A percentile compares a stretch with the other conserved stretches of the same genome.
phyloP scores from a whole-genome alignment of 2,888 invertebrate species.

The Lobophora halterata region DNA sequence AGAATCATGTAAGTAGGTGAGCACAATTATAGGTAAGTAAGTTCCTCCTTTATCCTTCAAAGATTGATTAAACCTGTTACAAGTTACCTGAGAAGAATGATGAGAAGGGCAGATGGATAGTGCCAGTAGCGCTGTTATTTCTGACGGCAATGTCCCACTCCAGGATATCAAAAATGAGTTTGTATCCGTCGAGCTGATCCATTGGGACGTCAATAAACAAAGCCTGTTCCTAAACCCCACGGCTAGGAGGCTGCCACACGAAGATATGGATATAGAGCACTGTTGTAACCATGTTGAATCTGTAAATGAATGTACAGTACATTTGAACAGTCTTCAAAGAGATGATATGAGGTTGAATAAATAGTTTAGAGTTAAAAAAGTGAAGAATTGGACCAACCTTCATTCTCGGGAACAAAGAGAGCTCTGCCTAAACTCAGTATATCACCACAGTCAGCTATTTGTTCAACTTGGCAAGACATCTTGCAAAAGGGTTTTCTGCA shows the following conservation, averaged over 20 bases:
- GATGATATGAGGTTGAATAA: neutral
- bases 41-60: no score
- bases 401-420: slow-evolving; percentile 77
- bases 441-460: slow-evolving; percentile 82
- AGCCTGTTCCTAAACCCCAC: slow-evolving; percentile 64
- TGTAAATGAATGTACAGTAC: slow-evolving; percentile 39
- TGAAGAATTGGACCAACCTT: slow-evolving; percentile 46
- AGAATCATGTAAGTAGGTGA: no score
- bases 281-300: slow-evolving; percentile 69
- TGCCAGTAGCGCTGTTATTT: slow-evolving; percentile 58
- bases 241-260: slow-evolving; percentile 67
- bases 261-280: slow-evolving; percentile 66
- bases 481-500: no score
- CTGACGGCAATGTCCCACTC: slow-evolving; percentile 69
- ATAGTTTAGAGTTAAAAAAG: neutral
- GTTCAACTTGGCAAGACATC: slow-evolving; percentile 82
- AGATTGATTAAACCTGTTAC: neutral
- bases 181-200: slow-evolving; percentile 68
- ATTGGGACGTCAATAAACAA: slow-evolving; percentile 67
- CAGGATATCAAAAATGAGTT: slow-evolving; percentile 70
- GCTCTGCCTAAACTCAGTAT: slow-evolving; percentile 80
- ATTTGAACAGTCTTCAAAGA: no score
- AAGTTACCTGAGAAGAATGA: slow-evolving; percentile 69
- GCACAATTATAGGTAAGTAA: no score
- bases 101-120: slow-evolving; percentile 68